These are phyloP conservation scores for Drosophila fulvimacula DNA, from an alignment of 2,888 invertebrate species.

Conservation along the genomic window DNA sequence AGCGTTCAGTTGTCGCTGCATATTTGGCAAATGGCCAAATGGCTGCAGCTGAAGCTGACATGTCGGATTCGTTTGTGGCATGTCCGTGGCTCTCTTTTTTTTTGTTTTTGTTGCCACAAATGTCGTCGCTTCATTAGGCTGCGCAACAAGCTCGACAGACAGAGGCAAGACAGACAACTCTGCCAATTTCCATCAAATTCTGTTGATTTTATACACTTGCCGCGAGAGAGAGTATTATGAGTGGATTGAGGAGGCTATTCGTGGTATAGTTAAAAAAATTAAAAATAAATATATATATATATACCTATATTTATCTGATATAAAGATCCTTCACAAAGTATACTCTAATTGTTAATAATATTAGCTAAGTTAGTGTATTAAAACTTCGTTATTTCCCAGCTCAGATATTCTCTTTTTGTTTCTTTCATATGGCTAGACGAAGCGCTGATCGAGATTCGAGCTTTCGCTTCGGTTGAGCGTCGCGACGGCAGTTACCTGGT, in stretches of 20 bases:
- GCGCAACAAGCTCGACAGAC: conserved; percentile 49
- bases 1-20: conserved; percentile 67
- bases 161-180: conserved; percentile 64
- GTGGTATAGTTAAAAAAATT: background rate
- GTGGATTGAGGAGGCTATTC: background rate
- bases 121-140: conserved; percentile 76
- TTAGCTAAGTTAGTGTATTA: conserved; percentile 24
- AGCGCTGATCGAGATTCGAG: conserved; percentile 66
- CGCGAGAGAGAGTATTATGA: background rate
- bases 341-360: background rate
- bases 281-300: no score
- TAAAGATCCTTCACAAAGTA: background rate
- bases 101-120: conserved; percentile 23
- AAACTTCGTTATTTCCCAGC: background rate
- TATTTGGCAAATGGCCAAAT: conserved; percentile 65
- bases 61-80: conserved; percentile 40
- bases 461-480: conserved; percentile 62
- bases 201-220: conserved; percentile 27
- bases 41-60: conserved; percentile 45
- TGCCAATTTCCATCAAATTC: conserved; percentile 78
- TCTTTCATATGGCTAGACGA: conserved; percentile 62
- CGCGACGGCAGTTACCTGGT: conserved; percentile 21
- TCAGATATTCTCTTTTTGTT: background rate
- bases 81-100: conserved; percentile 33
- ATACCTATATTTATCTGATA: background rate